A percentile compares a stretch with the other conserved stretches of the same genome.
phyloP scores from a whole-genome alignment of 2,113 vertebrate species.

The Ophthalmolycus amberensis region DNA sequence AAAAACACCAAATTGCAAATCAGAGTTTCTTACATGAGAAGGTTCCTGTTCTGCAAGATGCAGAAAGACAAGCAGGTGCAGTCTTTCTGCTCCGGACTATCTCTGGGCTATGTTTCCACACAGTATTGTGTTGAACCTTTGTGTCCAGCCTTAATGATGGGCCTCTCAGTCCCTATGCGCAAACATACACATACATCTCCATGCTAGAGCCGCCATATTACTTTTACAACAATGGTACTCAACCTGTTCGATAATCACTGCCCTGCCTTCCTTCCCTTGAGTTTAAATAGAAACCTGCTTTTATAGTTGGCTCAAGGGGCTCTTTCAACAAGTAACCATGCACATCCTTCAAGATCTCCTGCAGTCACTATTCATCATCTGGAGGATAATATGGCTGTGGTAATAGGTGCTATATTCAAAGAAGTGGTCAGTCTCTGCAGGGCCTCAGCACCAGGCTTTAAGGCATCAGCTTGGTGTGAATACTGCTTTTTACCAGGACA shows the following conservation, averaged over 20 bases:
- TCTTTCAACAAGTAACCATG: slow-evolving; percentile 53
- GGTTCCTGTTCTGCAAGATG: slow-evolving; percentile 3
- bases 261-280: slow-evolving; percentile 6
- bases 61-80: slow-evolving; percentile 67
- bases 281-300: slow-evolving; percentile 47
- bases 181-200: slow-evolving; percentile 50
- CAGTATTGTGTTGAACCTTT: slow-evolving; percentile 66
- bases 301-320: slow-evolving; percentile 55
- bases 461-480: slow-evolving; percentile 17
- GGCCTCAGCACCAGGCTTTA: slow-evolving; percentile 21
- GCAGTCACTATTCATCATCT: slow-evolving; percentile 32
- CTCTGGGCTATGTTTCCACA: slow-evolving; percentile 15
- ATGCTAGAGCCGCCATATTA: slow-evolving; percentile 40
- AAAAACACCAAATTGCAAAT: slow-evolving; percentile 5
- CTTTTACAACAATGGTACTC: slow-evolving; percentile 36
- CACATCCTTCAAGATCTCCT: slow-evolving; percentile 47
- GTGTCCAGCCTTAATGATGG: slow-evolving; percentile 69
- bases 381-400: slow-evolving; percentile 49
- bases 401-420: slow-evolving; percentile 45
- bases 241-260: slow-evolving; percentile 49
- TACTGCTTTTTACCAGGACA: slow-evolving; percentile 16
- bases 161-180: slow-evolving; percentile 43
- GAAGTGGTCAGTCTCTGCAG: slow-evolving; percentile 51
- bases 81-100: slow-evolving; percentile 33
- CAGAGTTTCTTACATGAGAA: not conserved